Evolutionary conservation across 2,888 invertebrate species (phyloP), one percentile per base, ranked within the genome.

Genomic region (Polyommatus icarus): DNA sequence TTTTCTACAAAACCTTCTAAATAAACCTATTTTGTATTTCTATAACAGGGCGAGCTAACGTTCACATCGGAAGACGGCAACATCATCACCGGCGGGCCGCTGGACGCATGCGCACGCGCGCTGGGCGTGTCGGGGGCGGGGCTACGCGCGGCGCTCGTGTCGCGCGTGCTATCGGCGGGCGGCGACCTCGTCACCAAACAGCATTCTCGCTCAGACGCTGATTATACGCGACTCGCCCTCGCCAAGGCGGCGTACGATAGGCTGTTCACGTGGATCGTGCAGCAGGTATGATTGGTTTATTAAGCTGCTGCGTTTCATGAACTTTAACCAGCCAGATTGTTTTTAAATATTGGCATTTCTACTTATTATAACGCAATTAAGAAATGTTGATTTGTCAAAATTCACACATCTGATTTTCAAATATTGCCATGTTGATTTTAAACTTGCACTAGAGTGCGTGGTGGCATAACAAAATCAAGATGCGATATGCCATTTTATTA

Each of bases 161-260:
- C 97, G 79, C 95, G 99, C 79, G 97, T 98, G 75, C 97, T 99
- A 83, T 97, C 99, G 0, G 99, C 99, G 0, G 97, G 98, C 15
- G 99, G 99, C 0, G 82, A 93, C 54, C 88, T 92, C 0, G 92
- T 93, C 83, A 89, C 97, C 88, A 99, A 99, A 92, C 96, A 96
- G 81, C 98, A 99, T 88, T 98, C 97, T 77, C 95, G 97, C 76
- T 92, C 94, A 0, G 98, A 99, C 87, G 98, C 99, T 0, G 95
- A 96, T 85, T 98, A 97, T 87, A 99, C 98, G 18, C 93, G 98
- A 81, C 98, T 99, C 90, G 99, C 99, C 6, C 94, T 99, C 77
- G 98, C 98, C 3, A 99, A 99, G 95, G 99, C 99, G 3, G 96
- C 99, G 40, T 99, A 99, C 86, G 99, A 99, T 86, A 95, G 99